Base-by-base conservation (phyloP, 92 coral and sea anemone genomes). In the Siderastrea radians region DNA sequence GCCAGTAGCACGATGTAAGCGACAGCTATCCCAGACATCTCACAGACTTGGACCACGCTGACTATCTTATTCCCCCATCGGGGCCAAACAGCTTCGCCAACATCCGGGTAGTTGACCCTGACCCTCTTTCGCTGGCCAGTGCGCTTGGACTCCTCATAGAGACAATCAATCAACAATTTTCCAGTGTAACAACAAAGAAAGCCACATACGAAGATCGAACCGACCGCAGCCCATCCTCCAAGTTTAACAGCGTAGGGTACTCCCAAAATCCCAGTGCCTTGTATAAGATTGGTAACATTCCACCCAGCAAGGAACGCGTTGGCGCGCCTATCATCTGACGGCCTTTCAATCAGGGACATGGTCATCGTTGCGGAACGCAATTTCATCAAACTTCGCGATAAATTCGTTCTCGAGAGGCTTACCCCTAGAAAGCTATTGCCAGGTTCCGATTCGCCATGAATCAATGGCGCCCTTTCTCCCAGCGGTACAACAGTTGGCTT, bases 11-110 rank as follows among this genome's bases (percentile, higher is more conserved):
- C 82, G 1, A 85, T 47, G 58, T 85, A 85, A 14, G 89, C 77
- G 26, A 85, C 89, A 12, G 68, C 89, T 75, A 85, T 77, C 12
- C 89, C 89, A 16, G 89, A 85, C 89, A 85, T 85, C 58, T 85
- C 89, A 10, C 74, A 52, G 64, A 85, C 89, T 19, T 85, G 89
- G 8, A 85, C 89, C 4, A 65, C 46, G 64, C 83, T 85, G 15
- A 85, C 89, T 14, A 85, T 75, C 82, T 13, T 85, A 75, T 77
- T 76, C 6, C 89, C 89, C 84, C 83, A 85, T 65, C 83, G 47
- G 15, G 89, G 83, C 89, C 89, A 85, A 14, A 58, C 73, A 6
- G 89, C 89, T 55, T 85, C 84, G 57, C 89, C 89, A 16, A 85
- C 66, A 57, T 85, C 89, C 11, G 89, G 89, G 77, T 65, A 85